Conservation (phyloP, 2,113 vertebrate species). For the Xiphias gladius region DNA sequence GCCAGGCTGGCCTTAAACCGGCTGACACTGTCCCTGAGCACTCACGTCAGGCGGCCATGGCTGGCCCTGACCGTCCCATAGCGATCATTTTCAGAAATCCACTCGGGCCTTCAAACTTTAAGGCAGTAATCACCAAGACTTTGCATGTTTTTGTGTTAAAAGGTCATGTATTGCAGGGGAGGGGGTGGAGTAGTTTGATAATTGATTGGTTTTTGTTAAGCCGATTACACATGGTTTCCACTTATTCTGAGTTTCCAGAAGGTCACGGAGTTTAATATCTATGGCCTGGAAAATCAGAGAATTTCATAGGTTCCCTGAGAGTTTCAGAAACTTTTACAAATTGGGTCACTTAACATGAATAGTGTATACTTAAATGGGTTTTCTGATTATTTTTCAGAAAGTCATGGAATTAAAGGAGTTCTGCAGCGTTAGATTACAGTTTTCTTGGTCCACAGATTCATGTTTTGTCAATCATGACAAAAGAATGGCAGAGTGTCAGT, state of each 20-base stretch:
- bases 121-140: background rate
- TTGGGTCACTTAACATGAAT: background rate
- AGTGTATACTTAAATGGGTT: too few relatives aligned
- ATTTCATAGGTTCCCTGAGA: too few relatives aligned
- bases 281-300: background rate
- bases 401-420: too few relatives aligned
- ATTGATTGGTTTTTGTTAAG: slow-evolving; percentile 12
- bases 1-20: slow-evolving; percentile 16
- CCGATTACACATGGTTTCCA: slow-evolving; percentile 27
- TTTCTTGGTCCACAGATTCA: too few relatives aligned
- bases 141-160: background rate
- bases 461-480: too few relatives aligned
- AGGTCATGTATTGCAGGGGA: slow-evolving; percentile 14
- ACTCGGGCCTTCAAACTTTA: background rate
- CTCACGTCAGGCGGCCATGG: background rate
- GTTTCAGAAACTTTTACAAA: background rate
- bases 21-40: slow-evolving; percentile 7
- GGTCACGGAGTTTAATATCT: slow-evolving; percentile 18
- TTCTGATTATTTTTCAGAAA: too few relatives aligned
- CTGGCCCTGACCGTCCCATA: background rate
- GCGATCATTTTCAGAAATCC: background rate
- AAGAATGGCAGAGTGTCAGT: too few relatives aligned
- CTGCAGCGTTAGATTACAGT: too few relatives aligned
- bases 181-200: background rate
- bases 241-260: background rate